These are phyloP conservation scores for Zaprionus capensis DNA, from an alignment of 1,140 invertebrate species.

Conservation along the genomic window DNA sequence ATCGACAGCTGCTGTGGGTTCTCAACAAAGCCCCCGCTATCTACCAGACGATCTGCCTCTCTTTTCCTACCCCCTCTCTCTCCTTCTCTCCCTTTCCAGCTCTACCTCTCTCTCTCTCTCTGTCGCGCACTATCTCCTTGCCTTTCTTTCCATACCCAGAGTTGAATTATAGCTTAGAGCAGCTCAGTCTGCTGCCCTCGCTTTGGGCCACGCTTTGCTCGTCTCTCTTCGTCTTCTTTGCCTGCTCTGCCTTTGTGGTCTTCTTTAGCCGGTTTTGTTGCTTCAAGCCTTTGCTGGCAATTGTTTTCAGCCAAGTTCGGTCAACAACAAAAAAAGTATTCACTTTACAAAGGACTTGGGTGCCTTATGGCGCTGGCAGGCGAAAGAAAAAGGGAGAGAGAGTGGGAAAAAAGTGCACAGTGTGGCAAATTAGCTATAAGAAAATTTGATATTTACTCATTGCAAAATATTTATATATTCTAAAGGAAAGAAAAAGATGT, in stretches of 20 bases:
- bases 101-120: not conserved
- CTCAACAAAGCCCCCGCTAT: slow-evolving; percentile 6
- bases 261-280: slow-evolving; percentile 20
- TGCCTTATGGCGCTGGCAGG: not conserved
- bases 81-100: not conserved
- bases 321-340: slow-evolving; percentile 22
- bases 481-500: too few relatives aligned
- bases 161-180: not conserved
- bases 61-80: not conserved
- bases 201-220: not conserved
- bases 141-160: not conserved
- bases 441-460: too few relatives aligned
- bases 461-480: too few relatives aligned
- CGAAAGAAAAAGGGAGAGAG: not conserved
- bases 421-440: not conserved
- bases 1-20: slow-evolving; percentile 49
- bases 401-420: not conserved
- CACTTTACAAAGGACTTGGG: slow-evolving; percentile 45
- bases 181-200: slow-evolving; percentile 3
- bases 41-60: not conserved
- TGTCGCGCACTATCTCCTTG: not conserved
- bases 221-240: too few relatives aligned
- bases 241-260: slow-evolving; percentile 4
- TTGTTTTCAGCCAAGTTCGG: slow-evolving; percentile 42
- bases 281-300: slow-evolving; percentile 33